Conservation (phyloP, 2,797 vertebrate species). For the Oreochromis grahami region DNA sequence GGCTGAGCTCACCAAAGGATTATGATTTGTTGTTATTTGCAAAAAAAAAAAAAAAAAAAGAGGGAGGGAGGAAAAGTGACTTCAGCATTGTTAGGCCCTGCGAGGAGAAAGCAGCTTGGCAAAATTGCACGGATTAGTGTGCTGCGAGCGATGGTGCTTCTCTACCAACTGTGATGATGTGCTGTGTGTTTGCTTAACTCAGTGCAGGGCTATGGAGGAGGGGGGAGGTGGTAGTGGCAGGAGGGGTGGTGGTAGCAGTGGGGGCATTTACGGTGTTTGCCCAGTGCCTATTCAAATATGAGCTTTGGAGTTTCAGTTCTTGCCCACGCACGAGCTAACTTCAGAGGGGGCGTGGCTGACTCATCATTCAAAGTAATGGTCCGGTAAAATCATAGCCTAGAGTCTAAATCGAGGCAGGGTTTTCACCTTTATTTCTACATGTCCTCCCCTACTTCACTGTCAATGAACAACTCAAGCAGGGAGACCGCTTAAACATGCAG, state of each 20-base stretch:
- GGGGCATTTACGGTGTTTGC: conserved; percentile 51
- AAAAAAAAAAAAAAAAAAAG: neutral
- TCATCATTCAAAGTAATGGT: conserved; percentile 48
- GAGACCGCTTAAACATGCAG: conserved; percentile 15
- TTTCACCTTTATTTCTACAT: conserved; percentile 36
- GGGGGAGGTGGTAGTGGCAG: neutral
- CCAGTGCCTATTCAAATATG: conserved; percentile 69
- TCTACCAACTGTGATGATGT: conserved; percentile 43
- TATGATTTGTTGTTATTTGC: conserved; percentile 66
- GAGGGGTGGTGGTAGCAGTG: neutral
- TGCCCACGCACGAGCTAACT: conserved; percentile 10
- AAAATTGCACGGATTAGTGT: conserved; percentile 65
- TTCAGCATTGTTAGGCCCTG: conserved; percentile 53
- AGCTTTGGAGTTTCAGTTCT: conserved; percentile 64
- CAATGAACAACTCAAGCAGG: conserved; percentile 18
- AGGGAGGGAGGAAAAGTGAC: conserved; percentile 41
- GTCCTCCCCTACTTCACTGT: conserved; percentile 9
- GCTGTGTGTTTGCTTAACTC: conserved; percentile 41
- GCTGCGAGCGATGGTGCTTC: conserved; percentile 25
- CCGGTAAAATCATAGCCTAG: conserved; percentile 12
- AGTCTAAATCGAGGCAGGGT: conserved; percentile 1
- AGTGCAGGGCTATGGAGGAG: neutral
- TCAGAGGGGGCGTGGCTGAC: conserved; percentile 23
- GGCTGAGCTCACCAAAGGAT: conserved; percentile 61
- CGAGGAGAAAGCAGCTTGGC: conserved; percentile 64